Conservation (phyloP, 2,888 invertebrate species). For the Tubiluchus corallicola region DNA sequence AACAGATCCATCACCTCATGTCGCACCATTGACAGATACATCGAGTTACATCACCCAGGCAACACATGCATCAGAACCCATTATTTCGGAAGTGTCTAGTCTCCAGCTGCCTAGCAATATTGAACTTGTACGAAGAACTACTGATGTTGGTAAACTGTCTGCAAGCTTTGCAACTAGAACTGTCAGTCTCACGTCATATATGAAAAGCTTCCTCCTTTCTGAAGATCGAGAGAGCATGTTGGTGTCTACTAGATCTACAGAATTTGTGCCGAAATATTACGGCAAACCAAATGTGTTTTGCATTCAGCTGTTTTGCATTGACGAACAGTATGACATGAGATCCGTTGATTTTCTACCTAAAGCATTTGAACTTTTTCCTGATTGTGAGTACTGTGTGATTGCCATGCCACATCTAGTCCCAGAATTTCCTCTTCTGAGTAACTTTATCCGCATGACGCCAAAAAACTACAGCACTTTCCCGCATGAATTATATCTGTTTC, state of each 20-base stretch:
- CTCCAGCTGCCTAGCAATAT: too few relatives aligned
- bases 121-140: too few relatives aligned
- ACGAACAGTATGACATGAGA: constrained; percentile 29
- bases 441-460: constrained; percentile 29
- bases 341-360: constrained; percentile 27
- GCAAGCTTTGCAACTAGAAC: too few relatives aligned
- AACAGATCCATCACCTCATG: too few relatives aligned
- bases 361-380: constrained; percentile 26
- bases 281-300: constrained; percentile 25
- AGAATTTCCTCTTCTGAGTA: constrained; percentile 28
- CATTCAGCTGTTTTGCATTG: constrained; percentile 30
- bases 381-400: constrained; percentile 25
- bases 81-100: too few relatives aligned
- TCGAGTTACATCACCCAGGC: too few relatives aligned
- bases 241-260: constrained; percentile 12
- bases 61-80: too few relatives aligned
- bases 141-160: too few relatives aligned
- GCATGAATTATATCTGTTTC: constrained; percentile 30
- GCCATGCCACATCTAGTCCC: constrained; percentile 30
- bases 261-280: constrained; percentile 24
- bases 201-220: constrained; percentile 18
- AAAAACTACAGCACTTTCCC: constrained; percentile 23
- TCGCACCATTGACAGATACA: too few relatives aligned
- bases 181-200: background rate
- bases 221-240: constrained; percentile 13